Base-by-base conservation (phyloP, 2,888 invertebrate species). In the Chironomus riparius region DNA sequence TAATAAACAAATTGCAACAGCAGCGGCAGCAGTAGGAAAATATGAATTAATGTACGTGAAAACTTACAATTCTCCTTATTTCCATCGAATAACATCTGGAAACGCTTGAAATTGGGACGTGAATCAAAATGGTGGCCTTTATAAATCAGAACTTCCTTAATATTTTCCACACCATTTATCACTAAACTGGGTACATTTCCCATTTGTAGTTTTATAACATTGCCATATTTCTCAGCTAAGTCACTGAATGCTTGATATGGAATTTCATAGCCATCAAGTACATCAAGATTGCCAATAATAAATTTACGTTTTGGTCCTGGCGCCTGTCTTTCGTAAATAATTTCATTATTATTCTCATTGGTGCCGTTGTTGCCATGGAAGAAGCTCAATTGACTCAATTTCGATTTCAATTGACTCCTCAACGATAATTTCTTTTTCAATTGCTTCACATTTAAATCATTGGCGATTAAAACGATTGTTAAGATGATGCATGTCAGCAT, bases 11-110 rank as follows among this genome's bases (percentile, higher is more conserved):
- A 24, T 70, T 73, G 22, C 21, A 65, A 56, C 5, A 56, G n/a
- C 7, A 15, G 5, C 56, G 18, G n/a, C 2, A 15, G 6, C 7
- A 7, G 18, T 15, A 56, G 56, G 68, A 70, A 68, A 28, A 28
- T 4, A 38, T 38, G 38, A 38, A 38, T 10, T 38, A 38, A 10
- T 38, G 10, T 38, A 28, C 28, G 28, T 28, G 28, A 28, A 47
- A 78, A 86, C 90, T 89, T 85, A 90, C 90, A 90, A 81, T 89
- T 89, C 80, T 89, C 87, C 80, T 88, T 88, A 81, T 89, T 86
- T 61, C 89, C 89, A 76, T 86, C 85, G 82, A 90, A 91, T 21
- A 90, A 85, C 70, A 86, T 83, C 78, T 87, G 85, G 81, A 89
- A 90, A 78, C 91, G 84, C 75, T 84, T 80, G 80, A 91, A 90